Base-by-base conservation (phyloP, 2,888 invertebrate genomes). In the Netelia melanura region DNA sequence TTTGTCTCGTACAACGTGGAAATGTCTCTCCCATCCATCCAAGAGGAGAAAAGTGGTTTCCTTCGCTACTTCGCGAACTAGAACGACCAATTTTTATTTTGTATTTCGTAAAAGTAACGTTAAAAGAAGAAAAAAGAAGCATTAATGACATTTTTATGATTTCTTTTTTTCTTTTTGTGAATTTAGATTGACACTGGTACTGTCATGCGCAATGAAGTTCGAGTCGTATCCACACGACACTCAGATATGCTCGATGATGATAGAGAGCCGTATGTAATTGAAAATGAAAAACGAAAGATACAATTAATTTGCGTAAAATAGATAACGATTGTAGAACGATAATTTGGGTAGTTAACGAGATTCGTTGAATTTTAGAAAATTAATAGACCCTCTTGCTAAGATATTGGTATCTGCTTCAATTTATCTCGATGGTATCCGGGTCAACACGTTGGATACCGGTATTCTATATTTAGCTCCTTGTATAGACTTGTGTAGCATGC, bases 161-260 rank as follows among this genome's bases (percentile, higher is more conserved):
- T 56, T 21, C 17, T 64, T 72, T 56, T 56, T 43, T 64, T 62
- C 2, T 14, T 17, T 95, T 48, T 17, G 43, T 38, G 88, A 98
- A 98, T 95, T 79, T 94, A 98, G 98, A 93, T 94, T 98, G 88
- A 98, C 98, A 0, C 93, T 98, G 88, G 98, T 98, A 0, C 94
- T 98, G 44, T 98, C 98, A 0, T 98, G 98, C 93, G 98, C 98
- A 1, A 98, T 98, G 98, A 98, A 98, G 94, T 98, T 98, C 89
- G 98, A 98, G 92, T 96, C 98, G 0, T 98, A 98, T 93, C 98
- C 98, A 0, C 98, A 98, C 91, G 98, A 98, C 91, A 98, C 98
- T 1, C 98, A 98, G 94, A 97, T 97, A 89, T 98, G 98, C 93
- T 97, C 97, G 75, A 97, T 98, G 97, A 97, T 98, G 97, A 98